phyloP scores from a whole-genome alignment of 2,797 vertebrate genomes.

The Danio albolineatus region DNA sequence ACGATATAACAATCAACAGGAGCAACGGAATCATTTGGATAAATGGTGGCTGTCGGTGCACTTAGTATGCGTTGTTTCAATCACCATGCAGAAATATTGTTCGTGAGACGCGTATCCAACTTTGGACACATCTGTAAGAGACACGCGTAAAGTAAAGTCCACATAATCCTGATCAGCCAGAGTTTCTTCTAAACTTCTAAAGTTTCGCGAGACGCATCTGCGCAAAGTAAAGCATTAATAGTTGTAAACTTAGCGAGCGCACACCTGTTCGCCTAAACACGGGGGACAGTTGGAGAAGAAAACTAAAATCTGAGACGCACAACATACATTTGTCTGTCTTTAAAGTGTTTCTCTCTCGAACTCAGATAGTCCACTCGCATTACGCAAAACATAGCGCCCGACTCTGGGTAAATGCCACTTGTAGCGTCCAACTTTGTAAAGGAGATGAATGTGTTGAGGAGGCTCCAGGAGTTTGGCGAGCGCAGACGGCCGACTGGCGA shows the following conservation, averaged over 20 bases:
- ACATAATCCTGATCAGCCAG: constrained; percentile 89
- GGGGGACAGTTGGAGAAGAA: neutral
- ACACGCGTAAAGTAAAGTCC: constrained; percentile 86
- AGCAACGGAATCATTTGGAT: constrained; percentile 97
- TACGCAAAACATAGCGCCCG: neutral
- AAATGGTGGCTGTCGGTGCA: constrained; percentile 79
- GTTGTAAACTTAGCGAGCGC: constrained; percentile 50
- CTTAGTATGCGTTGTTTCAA: constrained; percentile 78
- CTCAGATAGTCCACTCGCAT: constrained; percentile 12
- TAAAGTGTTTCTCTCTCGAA: constrained; percentile 2
- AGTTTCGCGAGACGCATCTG: constrained; percentile 63
- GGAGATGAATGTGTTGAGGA: neutral
- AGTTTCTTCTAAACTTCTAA: constrained; percentile 71
- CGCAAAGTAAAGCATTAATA: constrained; percentile 73
- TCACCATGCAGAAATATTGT: constrained; percentile 84
- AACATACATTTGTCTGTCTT: neutral
- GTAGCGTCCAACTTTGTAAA: constrained; percentile 1
- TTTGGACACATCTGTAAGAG: constrained; percentile 85
- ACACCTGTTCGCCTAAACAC: constrained; percentile 76
- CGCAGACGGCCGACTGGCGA: constrained; percentile 76
- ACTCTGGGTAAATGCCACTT: neutral
- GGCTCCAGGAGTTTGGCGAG: constrained; percentile 67
- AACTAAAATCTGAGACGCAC: constrained; percentile 6
- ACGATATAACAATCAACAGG: constrained; percentile 89
- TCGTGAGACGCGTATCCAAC: constrained; percentile 84